Percentiles rank a stretch among this genome's conserved stretches.
These are phyloP conservation scores for Porites rus DNA, from an alignment of 92 coral and sea anemone genomes.

Conservation along the genomic window DNA sequence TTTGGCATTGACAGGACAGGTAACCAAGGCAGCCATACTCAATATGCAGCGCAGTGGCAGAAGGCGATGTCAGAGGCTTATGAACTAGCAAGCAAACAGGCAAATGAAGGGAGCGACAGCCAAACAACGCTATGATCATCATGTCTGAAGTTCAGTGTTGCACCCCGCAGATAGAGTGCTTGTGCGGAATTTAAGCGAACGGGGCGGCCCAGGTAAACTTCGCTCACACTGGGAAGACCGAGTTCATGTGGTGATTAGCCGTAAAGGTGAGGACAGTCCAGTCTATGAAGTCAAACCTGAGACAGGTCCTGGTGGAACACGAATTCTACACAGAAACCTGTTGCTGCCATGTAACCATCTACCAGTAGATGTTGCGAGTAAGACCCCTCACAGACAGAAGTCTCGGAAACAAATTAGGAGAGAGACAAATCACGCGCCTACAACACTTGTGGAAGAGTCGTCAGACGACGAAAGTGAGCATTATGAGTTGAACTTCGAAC, in stretches of 20 bases:
- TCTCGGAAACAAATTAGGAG: background rate
- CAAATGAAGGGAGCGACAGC: background rate
- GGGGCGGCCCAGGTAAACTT: constrained; percentile 62
- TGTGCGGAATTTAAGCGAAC: constrained; percentile 51
- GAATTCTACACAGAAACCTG: constrained; percentile 51
- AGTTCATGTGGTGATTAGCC: constrained; percentile 42
- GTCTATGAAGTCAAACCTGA: constrained; percentile 63
- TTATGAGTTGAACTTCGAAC: too few species aligned
- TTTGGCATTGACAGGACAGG: constrained; percentile 14
- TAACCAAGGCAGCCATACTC: constrained; percentile 7
- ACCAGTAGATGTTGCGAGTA: constrained; percentile 28
- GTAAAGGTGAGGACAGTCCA: constrained; percentile 52
- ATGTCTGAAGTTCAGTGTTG: constrained; percentile 51
- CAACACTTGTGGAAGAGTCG: background rate
- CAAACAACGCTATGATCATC: constrained; percentile 51
- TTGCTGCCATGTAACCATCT: constrained; percentile 56
- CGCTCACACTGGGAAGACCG: constrained; percentile 51
- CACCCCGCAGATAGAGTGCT: constrained; percentile 67
- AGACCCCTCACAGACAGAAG: constrained; percentile 21
- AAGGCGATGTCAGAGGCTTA: constrained; percentile 29
- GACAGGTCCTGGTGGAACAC: constrained; percentile 31
- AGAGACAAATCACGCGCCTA: background rate
- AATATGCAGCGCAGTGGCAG: constrained; percentile 22
- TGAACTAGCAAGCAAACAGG: constrained; percentile 7
- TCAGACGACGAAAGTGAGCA: constrained; percentile 1